A percentile compares a stretch with the other conserved stretches of the same genome.
phyloP scores from a whole-genome alignment of 2,888 invertebrate genomes.

The Archaeoteleia sp. region DNA sequence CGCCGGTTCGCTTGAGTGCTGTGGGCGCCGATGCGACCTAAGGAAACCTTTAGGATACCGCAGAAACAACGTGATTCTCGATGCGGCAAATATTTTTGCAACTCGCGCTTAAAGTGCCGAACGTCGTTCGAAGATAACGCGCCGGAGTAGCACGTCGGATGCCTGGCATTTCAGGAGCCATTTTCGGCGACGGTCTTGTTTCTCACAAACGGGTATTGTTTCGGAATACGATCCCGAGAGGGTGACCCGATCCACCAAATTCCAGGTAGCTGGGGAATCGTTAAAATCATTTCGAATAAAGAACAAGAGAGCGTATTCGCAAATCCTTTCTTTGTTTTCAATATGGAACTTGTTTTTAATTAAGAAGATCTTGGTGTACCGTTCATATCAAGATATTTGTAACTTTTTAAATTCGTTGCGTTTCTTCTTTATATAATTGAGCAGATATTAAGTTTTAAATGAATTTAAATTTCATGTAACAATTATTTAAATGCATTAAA shows the following conservation, averaged over 20 bases:
- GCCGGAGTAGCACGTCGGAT: conserved; percentile 36
- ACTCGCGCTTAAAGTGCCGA: conserved; percentile 58
- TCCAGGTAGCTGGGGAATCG: conserved; percentile 28
- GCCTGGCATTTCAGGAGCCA: conserved; percentile 53
- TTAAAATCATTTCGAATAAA: conserved; percentile 1
- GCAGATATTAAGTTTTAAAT: too few species aligned
- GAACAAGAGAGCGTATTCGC: too few species aligned
- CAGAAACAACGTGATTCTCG: conserved; percentile 41
- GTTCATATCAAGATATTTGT: too few species aligned
- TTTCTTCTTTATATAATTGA: too few species aligned
- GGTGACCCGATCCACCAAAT: conserved; percentile 30
- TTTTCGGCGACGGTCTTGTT: conserved; percentile 51
- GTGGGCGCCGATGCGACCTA: conserved; percentile 48
- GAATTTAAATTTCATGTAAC: too few species aligned
- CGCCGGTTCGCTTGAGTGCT: conserved; percentile 46
- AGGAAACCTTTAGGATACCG: conserved; percentile 48
- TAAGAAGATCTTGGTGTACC: too few species aligned
- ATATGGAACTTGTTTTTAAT: too few species aligned
- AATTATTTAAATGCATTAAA: too few species aligned
- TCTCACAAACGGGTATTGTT: conserved; percentile 48
- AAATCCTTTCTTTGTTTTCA: too few species aligned
- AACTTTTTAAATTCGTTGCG: too few species aligned
- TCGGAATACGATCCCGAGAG: conserved; percentile 28
- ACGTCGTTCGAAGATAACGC: conserved; percentile 55
- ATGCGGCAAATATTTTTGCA: conserved; percentile 58